Evolutionary conservation across 2,888 invertebrate species (phyloP).

Genomic region (Strigamia crassipes): DNA sequence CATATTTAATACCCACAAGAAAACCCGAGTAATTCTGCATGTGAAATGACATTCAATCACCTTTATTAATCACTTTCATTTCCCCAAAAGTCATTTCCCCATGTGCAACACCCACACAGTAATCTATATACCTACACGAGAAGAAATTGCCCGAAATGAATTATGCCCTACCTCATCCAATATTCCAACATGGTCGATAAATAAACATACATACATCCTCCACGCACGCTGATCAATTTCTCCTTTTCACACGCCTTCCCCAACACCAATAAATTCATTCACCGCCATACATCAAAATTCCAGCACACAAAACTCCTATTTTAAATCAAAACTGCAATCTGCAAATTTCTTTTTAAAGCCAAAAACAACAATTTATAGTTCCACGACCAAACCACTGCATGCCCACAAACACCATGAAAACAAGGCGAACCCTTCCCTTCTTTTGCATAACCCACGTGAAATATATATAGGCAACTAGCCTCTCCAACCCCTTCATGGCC

Average conservation of each 20-base stretch:
- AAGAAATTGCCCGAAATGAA: conserved; percentile 22
- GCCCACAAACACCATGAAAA: conserved; percentile 16
- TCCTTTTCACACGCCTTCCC: conserved; percentile 16
- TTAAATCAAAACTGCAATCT: not conserved
- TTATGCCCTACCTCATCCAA: conserved; percentile 26
- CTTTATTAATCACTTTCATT: not conserved
- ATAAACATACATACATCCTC: conserved; percentile 30
- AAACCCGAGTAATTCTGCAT: not conserved
- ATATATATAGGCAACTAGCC: conserved; percentile 30
- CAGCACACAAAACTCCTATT: not conserved
- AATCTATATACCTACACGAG: conserved; percentile 26
- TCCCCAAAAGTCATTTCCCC: conserved; percentile 1
- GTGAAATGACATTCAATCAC: conserved; percentile 5
- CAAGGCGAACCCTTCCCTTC: not conserved
- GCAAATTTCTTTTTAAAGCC: not conserved
- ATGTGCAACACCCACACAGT: conserved; percentile 2
- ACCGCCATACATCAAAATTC: not conserved
- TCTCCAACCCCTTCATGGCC: conserved; percentile 2
- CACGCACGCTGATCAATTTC: conserved; percentile 26
- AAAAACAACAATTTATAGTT: not conserved
- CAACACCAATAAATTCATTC: conserved; percentile 10
- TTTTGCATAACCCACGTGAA: conserved; percentile 19
- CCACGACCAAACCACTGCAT: not conserved
- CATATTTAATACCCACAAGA: not conserved
- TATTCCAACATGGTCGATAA: conserved; percentile 30